Conservation (phyloP, 1,140 invertebrate species). For the Drosophila busckii region DNA sequence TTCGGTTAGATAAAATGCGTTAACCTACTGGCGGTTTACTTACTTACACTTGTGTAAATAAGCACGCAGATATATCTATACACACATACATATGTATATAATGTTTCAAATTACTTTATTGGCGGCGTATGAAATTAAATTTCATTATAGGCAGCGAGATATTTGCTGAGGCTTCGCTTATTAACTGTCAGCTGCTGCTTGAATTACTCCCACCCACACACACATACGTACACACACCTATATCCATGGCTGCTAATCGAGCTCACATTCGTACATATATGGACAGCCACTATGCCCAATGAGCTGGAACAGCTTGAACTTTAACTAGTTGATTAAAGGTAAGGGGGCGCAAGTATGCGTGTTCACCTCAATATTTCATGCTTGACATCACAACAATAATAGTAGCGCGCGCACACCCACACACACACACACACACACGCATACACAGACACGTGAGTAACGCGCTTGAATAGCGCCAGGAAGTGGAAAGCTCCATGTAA, state of each 20-base stretch:
- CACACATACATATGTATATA: no score
- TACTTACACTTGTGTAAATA: no score
- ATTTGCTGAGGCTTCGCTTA: no score
- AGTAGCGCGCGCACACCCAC: conserved; percentile 15
- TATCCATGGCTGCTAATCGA: no score
- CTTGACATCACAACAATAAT: conserved; percentile 57
- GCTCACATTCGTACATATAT: no score
- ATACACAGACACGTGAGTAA: background rate
- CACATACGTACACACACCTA: conserved; percentile 2
- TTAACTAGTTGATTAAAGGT: conserved; percentile 53
- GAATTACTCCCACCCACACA: background rate
- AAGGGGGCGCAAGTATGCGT: conserved; percentile 37
- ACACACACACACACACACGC: conserved; percentile 5
- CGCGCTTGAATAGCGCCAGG: background rate
- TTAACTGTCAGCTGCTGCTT: no score
- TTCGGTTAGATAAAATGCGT: conserved; percentile 28
- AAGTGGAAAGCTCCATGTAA: no score
- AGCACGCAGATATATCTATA: no score
- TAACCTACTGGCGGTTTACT: no score
- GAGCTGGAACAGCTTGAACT: conserved; percentile 57
- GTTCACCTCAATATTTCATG: conserved; percentile 63
- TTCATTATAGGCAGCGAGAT: no score
- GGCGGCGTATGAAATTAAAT: no score
- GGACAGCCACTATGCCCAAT: conserved; percentile 42
- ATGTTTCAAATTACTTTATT: no score